A percentile compares a stretch with the other conserved stretches of the same genome.
phyloP scores from a whole-genome alignment of 2,888 invertebrate genomes.

The Lobophora halterata region DNA sequence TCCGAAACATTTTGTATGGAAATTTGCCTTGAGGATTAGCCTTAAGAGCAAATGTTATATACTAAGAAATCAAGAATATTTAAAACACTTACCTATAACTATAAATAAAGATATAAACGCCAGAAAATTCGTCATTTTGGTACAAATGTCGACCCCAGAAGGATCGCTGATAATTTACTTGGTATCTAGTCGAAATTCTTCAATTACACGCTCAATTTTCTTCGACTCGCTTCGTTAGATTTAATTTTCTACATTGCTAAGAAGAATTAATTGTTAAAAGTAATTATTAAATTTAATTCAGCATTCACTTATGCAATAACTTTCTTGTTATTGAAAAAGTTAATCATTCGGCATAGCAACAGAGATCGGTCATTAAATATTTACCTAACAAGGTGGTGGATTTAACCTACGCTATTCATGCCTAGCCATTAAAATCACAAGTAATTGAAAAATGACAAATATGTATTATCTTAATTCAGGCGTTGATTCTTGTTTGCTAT shows the following conservation, averaged over 20 bases:
- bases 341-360: constrained; percentile 11
- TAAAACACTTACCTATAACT: constrained; percentile 44
- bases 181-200: constrained; percentile 24
- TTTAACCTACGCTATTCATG: too few relatives aligned
- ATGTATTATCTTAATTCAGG: too few relatives aligned
- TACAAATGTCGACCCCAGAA: constrained; percentile 39
- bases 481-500: too few relatives aligned
- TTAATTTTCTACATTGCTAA: constrained; percentile 19
- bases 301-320: constrained; percentile 5
- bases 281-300: constrained; percentile 7
- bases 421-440: too few relatives aligned
- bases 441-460: too few relatives aligned
- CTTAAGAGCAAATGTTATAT: too few relatives aligned
- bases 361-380: too few relatives aligned
- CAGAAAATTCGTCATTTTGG: constrained; percentile 42
- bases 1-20: too few relatives aligned
- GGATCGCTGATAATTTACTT: constrained; percentile 40
- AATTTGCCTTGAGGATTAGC: too few relatives aligned
- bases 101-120: constrained; percentile 34
- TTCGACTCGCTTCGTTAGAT: constrained; percentile 36
- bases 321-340: too few relatives aligned
- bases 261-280: constrained; percentile 2
- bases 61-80: too few relatives aligned
- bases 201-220: constrained; percentile 48
- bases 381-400: too few relatives aligned